phyloP scores from a whole-genome alignment of 2,113 vertebrate genomes.

The Columba janthina region DNA sequence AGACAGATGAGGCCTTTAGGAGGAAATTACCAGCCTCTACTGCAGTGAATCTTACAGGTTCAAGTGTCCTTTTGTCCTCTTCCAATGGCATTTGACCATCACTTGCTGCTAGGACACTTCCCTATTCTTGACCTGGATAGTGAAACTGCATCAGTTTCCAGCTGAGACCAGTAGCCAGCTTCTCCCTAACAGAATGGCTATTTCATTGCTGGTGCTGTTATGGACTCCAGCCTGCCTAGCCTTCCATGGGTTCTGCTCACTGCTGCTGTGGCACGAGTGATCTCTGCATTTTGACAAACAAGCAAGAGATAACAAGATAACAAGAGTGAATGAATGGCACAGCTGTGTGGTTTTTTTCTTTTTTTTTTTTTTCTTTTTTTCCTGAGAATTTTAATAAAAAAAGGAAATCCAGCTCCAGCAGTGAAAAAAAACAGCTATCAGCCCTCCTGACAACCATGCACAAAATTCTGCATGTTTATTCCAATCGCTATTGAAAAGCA shows the following conservation, averaged over 20 bases:
- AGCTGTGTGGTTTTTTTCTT: background rate
- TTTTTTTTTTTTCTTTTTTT: background rate
- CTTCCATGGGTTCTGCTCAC: background rate
- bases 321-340: background rate
- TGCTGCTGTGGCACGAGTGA: rapidly evolving
- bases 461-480: background rate
- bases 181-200: background rate
- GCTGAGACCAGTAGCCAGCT: background rate
- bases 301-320: background rate
- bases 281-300: background rate
- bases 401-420: background rate
- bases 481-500: background rate
- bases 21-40: background rate
- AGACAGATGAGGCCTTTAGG: background rate
- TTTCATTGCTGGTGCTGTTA: background rate
- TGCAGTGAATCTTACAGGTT: background rate
- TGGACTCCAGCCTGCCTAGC: background rate
- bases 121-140: background rate
- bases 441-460: background rate
- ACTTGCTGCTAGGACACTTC: background rate
- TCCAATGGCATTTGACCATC: background rate
- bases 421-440: background rate
- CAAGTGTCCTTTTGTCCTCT: background rate
- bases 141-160: background rate
- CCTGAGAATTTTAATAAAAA: background rate